Conservation (phyloP, 2,888 invertebrate species). For the Melipona bicolor region DNA sequence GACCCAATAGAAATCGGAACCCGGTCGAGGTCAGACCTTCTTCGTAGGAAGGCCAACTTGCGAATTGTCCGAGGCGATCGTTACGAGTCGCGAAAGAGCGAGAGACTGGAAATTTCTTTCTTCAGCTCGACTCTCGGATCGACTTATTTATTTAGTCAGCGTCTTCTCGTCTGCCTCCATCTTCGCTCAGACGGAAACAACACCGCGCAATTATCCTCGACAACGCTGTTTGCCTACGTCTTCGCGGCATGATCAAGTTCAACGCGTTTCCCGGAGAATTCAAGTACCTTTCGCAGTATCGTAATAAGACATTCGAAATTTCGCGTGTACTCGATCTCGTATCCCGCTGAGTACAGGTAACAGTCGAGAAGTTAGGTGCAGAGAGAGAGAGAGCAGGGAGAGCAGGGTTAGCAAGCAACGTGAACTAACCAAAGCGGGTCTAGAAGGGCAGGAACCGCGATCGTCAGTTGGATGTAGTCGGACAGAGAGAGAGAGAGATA, state of each 20-base stretch:
- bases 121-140: not conserved
- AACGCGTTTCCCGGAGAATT: too few relatives aligned
- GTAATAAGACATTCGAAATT: not conserved
- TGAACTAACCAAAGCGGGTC: slow-evolving; percentile 22
- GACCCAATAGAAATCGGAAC: not conserved
- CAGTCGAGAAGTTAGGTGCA: slow-evolving; percentile 39
- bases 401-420: slow-evolving; percentile 64
- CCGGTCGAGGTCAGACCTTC: slow-evolving; percentile 40
- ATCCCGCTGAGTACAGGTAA: slow-evolving; percentile 19
- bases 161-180: too few relatives aligned
- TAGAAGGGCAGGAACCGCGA: slow-evolving; percentile 24
- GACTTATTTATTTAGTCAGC: too few relatives aligned
- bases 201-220: too few relatives aligned
- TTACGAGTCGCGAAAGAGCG: not conserved
- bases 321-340: not conserved
- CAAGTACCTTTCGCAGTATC: not conserved
- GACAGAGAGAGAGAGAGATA: not conserved
- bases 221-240: too few relatives aligned
- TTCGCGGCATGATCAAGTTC: too few relatives aligned
- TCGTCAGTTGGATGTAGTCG: slow-evolving; percentile 42
- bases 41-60: slow-evolving; percentile 15
- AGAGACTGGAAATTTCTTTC: not conserved
- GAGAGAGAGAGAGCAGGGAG: not conserved
- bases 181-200: slow-evolving; percentile 4
- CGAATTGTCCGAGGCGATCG: slow-evolving; percentile 31